Conservation (phyloP, 2,888 invertebrate genomes). For the Eurytoma adleriae region DNA sequence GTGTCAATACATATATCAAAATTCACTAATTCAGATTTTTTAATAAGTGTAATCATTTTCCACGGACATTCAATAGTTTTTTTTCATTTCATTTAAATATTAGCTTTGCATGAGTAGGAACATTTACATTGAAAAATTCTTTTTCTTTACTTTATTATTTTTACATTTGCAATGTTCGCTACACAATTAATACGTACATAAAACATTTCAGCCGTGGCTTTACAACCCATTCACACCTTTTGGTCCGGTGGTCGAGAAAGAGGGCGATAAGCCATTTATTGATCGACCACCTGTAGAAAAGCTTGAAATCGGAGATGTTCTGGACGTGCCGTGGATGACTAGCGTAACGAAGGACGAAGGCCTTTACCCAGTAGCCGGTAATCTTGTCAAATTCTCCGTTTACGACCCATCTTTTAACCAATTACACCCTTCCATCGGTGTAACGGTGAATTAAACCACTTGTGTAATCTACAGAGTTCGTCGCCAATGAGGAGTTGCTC, state of each 20-base stretch:
- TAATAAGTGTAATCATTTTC: too few species aligned
- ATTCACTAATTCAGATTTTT: too few species aligned
- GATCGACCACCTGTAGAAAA: conserved; percentile 81
- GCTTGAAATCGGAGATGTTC: conserved; percentile 79
- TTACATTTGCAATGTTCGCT: too few species aligned
- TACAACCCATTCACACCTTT: conserved; percentile 85
- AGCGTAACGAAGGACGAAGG: conserved; percentile 84
- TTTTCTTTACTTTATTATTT: too few species aligned
- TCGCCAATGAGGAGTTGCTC: conserved; percentile 75
- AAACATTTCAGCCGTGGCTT: conserved; percentile 76
- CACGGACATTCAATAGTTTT: too few species aligned
- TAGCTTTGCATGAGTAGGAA: too few species aligned
- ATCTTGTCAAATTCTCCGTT: not conserved
- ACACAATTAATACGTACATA: not conserved
- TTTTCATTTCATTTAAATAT: too few species aligned
- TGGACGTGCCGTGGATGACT: conserved; percentile 82
- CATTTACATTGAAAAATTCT: too few species aligned
- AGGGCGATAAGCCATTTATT: conserved; percentile 80
- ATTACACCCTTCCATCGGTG: not conserved
- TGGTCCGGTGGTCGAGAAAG: conserved; percentile 82
- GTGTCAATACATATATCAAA: too few species aligned
- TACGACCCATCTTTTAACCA: not conserved
- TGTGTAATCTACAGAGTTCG: conserved; percentile 66
- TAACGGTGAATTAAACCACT: not conserved
- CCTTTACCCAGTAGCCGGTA: conserved; percentile 83